Conservation (phyloP, 2,113 vertebrate genomes). For the Empidonax traillii region DNA sequence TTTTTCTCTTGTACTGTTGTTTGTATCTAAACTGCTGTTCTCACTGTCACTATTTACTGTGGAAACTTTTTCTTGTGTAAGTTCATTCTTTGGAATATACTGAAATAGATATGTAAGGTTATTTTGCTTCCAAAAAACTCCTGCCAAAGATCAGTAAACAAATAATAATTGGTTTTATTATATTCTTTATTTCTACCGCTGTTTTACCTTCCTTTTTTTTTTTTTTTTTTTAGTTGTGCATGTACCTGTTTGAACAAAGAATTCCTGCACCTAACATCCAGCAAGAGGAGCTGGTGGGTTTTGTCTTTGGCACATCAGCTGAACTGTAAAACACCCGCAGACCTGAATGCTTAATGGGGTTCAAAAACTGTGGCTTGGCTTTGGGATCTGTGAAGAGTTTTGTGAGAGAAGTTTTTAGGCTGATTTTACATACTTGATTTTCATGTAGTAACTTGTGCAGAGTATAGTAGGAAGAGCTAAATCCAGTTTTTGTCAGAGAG, state of each 20-base stretch:
- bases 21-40: not conserved
- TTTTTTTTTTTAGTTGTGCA: conserved; percentile 6
- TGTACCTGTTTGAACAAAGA: conserved; percentile 51
- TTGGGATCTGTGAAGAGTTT: not conserved
- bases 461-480: not conserved
- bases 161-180: not conserved
- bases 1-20: not conserved
- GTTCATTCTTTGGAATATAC: not conserved
- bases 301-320: not conserved
- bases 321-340: not conserved
- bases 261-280: conserved; percentile 35
- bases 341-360: not conserved
- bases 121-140: not conserved
- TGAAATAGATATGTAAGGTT: not conserved
- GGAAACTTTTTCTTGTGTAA: not conserved
- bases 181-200: not conserved
- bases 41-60: not conserved
- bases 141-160: not conserved
- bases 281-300: conserved; percentile 39
- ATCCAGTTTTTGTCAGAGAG: not conserved
- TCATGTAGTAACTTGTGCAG: accelerated
- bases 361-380: not conserved
- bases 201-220: not conserved
- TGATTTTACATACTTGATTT: not conserved
- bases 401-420: not conserved